Evolutionary conservation across 2,113 vertebrate species (phyloP).

Genomic region (Alces alces): DNA sequence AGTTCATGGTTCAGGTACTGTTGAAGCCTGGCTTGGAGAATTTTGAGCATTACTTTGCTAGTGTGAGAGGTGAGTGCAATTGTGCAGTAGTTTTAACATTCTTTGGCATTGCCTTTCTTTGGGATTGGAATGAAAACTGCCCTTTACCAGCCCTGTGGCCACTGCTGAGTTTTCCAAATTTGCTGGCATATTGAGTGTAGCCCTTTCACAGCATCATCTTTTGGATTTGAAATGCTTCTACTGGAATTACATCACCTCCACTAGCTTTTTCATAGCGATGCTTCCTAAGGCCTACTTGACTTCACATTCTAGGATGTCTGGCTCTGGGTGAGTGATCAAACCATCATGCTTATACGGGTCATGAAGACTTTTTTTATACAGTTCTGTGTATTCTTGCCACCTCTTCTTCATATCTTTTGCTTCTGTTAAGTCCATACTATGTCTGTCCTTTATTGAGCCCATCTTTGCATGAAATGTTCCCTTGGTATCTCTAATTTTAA

Average conservation of each 20-base stretch:
- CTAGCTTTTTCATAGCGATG: neutral
- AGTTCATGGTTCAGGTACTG: neutral
- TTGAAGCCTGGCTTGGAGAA: neutral
- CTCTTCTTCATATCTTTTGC: neutral
- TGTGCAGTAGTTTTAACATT: neutral
- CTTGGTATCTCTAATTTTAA: neutral
- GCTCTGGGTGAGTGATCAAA: neutral
- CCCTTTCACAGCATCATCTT: neutral
- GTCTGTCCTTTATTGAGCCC: neutral
- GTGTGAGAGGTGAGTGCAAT: neutral
- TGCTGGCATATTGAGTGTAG: neutral
- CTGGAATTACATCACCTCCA: neutral
- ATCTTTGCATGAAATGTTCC: neutral
- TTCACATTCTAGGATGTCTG: neutral
- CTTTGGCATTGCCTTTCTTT: neutral
- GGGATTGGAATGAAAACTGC: neutral
- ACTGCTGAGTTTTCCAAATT: neutral
- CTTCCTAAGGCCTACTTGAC: neutral
- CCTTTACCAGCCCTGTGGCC: neutral
- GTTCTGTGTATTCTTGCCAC: neutral
- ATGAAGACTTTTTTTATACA: neutral
- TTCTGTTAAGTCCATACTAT: neutral
- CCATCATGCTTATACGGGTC: neutral
- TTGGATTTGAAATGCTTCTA: neutral
- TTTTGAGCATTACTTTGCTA: neutral